Percentiles rank a stretch among this genome's conserved stretches.
Conservation (phyloP, 2,888 invertebrate genomes). For the Eristalis tenax region DNA sequence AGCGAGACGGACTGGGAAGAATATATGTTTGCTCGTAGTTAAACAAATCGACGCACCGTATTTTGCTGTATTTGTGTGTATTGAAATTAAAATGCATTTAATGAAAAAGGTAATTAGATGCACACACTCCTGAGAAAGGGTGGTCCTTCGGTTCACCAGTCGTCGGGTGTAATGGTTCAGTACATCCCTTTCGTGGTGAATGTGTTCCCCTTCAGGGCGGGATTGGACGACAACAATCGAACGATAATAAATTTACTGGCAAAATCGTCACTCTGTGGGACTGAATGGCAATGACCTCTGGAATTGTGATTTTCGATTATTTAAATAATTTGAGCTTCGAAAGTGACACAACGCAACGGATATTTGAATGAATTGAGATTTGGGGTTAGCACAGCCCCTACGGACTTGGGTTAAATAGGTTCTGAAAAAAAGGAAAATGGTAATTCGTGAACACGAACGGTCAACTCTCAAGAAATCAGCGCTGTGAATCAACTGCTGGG, state of each 20-base stretch:
- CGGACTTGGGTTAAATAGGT: neutral
- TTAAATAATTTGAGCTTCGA: neutral
- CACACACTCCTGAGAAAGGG: neutral
- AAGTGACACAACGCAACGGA: neutral
- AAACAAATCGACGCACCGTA: neutral
- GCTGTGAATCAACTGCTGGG: no score
- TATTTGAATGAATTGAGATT: neutral
- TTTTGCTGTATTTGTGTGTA: neutral
- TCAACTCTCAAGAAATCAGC: no score
- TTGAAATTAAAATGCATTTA: neutral
- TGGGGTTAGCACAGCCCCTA: neutral
- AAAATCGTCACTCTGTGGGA: neutral
- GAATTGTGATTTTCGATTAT: neutral
- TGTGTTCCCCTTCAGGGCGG: neutral
- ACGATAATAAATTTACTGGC: neutral
- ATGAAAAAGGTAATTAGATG: neutral
- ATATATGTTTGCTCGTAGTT: neutral
- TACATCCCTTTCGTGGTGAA: neutral
- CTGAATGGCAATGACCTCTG: neutral
- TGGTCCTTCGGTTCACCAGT: neutral
- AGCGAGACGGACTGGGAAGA: neutral
- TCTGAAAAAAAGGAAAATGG: neutral
- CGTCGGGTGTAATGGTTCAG: neutral
- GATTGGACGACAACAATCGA: neutral
- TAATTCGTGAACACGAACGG: no score